Evolutionary conservation across 2,888 invertebrate genomes (phyloP), one percentile per base, ranked within the genome.

Genomic region (Bombylius discolor): DNA sequence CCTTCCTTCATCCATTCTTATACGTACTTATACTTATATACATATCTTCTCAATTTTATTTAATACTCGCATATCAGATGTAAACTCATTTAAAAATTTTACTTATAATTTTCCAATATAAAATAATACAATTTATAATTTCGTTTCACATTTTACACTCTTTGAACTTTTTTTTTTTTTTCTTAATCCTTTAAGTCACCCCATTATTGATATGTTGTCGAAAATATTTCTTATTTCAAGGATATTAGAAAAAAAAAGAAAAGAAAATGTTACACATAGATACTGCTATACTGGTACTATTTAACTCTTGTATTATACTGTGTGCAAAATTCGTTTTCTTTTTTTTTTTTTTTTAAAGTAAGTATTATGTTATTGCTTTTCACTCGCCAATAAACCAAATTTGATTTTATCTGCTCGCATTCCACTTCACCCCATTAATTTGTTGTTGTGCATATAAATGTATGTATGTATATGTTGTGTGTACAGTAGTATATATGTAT

Each of bases 331-430:
- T 23, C 23, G 2, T 23, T 23, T 23, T 23, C 3, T 23, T 23
- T 23, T 3, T 23, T 23, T 3, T 23, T 23, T 23, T 23, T 23
- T 23, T 23, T 23, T 3, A 23, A 23, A 23, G 23, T 23, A 23
- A 1, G 23, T 23, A 23, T 23, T 23, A 11, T 14, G 57, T 56
- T 52, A 49, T 53, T 55, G 53, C 55, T 59, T 57, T 51, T 56
- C 56, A 55, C 50, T 56, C 58, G 52, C 57, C 60, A 53, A 56
- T 57, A 56, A 58, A 58, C 59, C 59, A 59, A 59, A 59, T 59
- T 59, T 56, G 59, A 59, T 59, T 59, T 57, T 59, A 59, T 59
- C 59, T 55, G 36, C 50, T 56, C 56, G 50, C 44, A 46, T 58
- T 53, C 50, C 32, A 56, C 36, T 56, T 51, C 53, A 50, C 55